A percentile compares a stretch with the other conserved stretches of the same genome.
phyloP scores from a whole-genome alignment of 2,797 vertebrate genomes.

The Pelobates cultripes region DNA sequence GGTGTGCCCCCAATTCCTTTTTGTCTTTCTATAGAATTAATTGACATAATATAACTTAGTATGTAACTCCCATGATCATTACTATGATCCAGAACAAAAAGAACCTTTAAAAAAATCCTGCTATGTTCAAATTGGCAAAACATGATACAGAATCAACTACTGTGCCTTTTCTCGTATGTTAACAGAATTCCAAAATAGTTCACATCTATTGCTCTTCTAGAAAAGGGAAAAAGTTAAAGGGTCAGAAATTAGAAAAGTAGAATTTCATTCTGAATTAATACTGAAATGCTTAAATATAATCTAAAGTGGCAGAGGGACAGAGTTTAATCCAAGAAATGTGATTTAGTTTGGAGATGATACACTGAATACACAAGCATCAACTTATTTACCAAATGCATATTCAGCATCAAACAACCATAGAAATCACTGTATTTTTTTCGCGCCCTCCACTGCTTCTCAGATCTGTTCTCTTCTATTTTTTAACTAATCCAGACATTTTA shows the following conservation, averaged over 20 bases:
- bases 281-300: slow-evolving; percentile 37
- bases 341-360: slow-evolving; percentile 49
- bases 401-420: slow-evolving; percentile 45
- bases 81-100: too few relatives aligned
- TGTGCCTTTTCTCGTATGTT: neutral
- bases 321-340: slow-evolving; percentile 52
- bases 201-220: neutral
- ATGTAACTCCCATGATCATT: too few relatives aligned
- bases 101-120: too few relatives aligned
- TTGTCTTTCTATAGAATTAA: too few relatives aligned
- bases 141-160: neutral
- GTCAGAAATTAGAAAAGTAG: slow-evolving; percentile 17
- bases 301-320: slow-evolving; percentile 35
- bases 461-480: slow-evolving; percentile 7
- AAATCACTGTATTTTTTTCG: slow-evolving; percentile 30
- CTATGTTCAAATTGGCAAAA: neutral
- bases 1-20: too few relatives aligned
- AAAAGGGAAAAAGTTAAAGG: slow-evolving; percentile 21
- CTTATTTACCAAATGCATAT: slow-evolving; percentile 51
- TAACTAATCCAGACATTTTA: neutral
- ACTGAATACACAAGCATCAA: slow-evolving; percentile 45
- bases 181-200: neutral
- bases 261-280: slow-evolving; percentile 47
- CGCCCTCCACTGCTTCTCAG: slow-evolving; percentile 19
- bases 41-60: too few relatives aligned